Evolutionary conservation across 2,797 vertebrate genomes (phyloP), one percentile per base, ranked within the genome.

Genomic region (Eulemur coronatus): DNA sequence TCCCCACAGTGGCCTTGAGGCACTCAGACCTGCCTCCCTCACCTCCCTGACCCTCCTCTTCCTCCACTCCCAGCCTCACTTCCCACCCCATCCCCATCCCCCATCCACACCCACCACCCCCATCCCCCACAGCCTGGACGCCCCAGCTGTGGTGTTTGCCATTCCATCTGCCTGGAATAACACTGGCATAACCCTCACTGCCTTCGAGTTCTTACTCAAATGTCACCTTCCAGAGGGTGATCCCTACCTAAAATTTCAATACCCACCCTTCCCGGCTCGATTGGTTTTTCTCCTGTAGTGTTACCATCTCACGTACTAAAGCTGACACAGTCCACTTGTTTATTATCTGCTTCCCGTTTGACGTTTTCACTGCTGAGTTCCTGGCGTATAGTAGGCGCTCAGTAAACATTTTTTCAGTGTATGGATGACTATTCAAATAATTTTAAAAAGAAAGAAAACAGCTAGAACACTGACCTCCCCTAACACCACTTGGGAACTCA

Each of bases 401-500:
- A 18, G 61, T 84, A 87, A 92, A 73, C 89, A 76, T 85, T 86
- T 48, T 22, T 89, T 93, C 70, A 91, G 82, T 82, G 35, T 81
- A 57, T 78, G 43, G 89, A 67, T 92, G 80, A 80, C 84, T 63
- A 75, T 55, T 95, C 84, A 95, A 94, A 91, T 48, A 48, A 84
- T 90, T 95, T 96, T 81, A 43, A 28, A 88, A 88, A 84, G 89
- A 93, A 81, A 79, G 38, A 41, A 92, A 91, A 94, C 43, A 46
- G 2, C 24, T 35, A 63, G 76, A 93, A 86, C 43, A 24, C 41
- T 30, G 50, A 55, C 70, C 80, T n/a, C 4, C 80, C 35, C 4
- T 30, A 17, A 55, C 1, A 10, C 80, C 65, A 55, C 50, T 96
- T 85, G 13, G 72, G 89, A 96, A 92, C 67, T 84, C 86, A 65